phyloP scores from a whole-genome alignment of 2,888 invertebrate genomes.

The Deilephila porcellus region DNA sequence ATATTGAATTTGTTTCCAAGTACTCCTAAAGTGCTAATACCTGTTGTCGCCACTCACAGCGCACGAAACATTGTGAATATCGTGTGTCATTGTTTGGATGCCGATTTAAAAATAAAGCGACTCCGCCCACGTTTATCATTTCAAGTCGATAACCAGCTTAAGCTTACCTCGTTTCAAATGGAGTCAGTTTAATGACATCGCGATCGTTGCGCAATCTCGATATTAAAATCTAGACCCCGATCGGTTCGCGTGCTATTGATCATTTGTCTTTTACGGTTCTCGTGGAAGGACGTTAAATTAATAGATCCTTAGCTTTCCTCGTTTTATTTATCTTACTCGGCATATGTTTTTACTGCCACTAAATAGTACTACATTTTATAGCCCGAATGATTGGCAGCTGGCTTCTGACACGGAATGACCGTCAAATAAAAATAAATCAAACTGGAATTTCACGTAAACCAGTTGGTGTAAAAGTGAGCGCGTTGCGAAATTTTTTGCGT shows the following conservation, averaged over 20 bases:
- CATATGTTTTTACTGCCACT: conserved; percentile 33
- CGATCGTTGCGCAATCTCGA: conserved; percentile 58
- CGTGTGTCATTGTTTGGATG: conserved; percentile 1
- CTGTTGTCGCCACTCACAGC: conserved; percentile 11
- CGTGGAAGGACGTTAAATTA: conserved; percentile 65
- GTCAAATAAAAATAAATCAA: conserved; percentile 25
- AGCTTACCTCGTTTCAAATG: conserved; percentile 53
- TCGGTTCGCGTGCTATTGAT: conserved; percentile 58
- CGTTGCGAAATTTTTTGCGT: background rate
- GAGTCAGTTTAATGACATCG: conserved; percentile 57
- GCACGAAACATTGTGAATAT: conserved; percentile 7
- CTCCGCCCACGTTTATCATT: conserved; percentile 34
- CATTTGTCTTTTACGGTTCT: conserved; percentile 71
- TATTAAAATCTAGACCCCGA: conserved; percentile 59
- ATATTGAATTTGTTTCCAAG: too few species aligned
- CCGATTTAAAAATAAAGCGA: conserved; percentile 14
- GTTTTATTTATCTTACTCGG: conserved; percentile 47
- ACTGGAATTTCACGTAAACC: conserved; percentile 10
- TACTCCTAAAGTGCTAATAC: background rate
- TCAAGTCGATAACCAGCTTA: conserved; percentile 51
- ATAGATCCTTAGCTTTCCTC: conserved; percentile 57
- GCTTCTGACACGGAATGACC: conserved; percentile 10
- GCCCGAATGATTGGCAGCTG: conserved; percentile 8
- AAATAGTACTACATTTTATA: conserved; percentile 14
- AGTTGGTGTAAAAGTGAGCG: conserved; percentile 27